phyloP scores from a whole-genome alignment of 2,113 vertebrate species.

The Haemorhous mexicanus region DNA sequence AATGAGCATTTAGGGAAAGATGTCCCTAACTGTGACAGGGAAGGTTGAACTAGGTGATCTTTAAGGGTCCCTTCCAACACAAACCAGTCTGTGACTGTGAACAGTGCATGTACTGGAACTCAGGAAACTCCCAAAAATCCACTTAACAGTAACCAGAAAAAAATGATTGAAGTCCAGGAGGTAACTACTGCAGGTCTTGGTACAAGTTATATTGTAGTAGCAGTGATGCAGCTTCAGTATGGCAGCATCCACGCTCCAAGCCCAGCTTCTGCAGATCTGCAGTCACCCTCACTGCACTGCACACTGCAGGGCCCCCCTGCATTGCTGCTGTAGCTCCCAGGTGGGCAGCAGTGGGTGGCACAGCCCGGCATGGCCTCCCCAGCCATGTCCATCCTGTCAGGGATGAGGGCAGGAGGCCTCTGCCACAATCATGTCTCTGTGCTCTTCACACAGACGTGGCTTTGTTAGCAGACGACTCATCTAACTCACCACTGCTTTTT shows the following conservation, averaged over 20 bases:
- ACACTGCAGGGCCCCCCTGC: not conserved
- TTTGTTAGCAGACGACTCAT: not conserved
- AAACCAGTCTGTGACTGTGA: not conserved
- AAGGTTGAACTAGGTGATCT: not conserved
- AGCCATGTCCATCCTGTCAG: fast-evolving
- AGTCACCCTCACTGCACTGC: fast-evolving
- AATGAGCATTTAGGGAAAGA: not conserved
- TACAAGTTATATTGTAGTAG: not conserved
- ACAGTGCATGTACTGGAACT: not conserved
- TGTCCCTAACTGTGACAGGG: not conserved
- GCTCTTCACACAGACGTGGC: not conserved
- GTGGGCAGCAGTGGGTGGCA: not conserved
- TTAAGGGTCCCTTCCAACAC: not conserved
- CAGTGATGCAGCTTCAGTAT: not conserved
- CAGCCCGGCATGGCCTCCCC: not conserved
- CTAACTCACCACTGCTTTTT: not conserved
- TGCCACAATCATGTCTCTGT: not conserved
- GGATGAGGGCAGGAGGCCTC: not conserved
- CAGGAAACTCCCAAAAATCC: not conserved
- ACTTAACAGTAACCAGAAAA: not conserved
- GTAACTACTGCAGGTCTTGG: not conserved
- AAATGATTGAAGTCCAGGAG: not conserved
- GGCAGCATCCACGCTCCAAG: not conserved
- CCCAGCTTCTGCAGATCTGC: not conserved
- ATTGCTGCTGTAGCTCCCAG: not conserved